Base-by-base conservation (phyloP, 2,113 vertebrate genomes). In the Dissostichus mawsoni region DNA sequence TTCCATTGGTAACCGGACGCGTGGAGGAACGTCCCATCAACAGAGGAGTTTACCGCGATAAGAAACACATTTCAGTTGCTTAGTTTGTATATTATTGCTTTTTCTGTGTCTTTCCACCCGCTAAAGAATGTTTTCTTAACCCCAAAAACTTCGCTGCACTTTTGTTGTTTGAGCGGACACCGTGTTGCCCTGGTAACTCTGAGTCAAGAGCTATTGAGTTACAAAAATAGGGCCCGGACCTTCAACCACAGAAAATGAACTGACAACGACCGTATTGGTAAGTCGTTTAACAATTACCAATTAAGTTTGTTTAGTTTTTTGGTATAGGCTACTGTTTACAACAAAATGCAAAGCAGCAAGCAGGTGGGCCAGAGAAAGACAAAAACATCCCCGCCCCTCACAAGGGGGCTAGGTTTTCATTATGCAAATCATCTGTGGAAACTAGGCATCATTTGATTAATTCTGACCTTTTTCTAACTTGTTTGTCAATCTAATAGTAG, bases 1-100 rank as follows among this genome's bases (percentile, higher is more conserved):
- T 92, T 59, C 92, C 85, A 84, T 1, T 75, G 86, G 90, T 75
- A 91, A 93, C 91, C 56, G 53, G 72, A 29, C 70, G 50, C 52
- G 65, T 10, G 87, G 1, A 1, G 18, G 51, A 17, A 10, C 0
- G 68, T 50, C 55, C 64, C 18, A 11, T 1, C 3, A 69, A 3
- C 55, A 56, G 65, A 55, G 6, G 45, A 33, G 13, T 70, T 73
- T 11, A 23, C 16, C 63, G n/a, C 17, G 20, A 52, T 4, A 18
- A 29, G 56, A 66, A 69, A 12, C 17, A 2, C 2, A 5, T 44
- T 44, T 44, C 41, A 74, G 68, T 79, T 10, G 12, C 20, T 77
- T 61, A 41, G 2, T 69, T 9, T 9, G 17, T 13, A 4, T 69
- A 11, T 13, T 16, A 33, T 13, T 25, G 0, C 1, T 25, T 0